Percentiles rank a stretch among this genome's conserved stretches.
These are phyloP conservation scores for Pogonomyrmex barbatus DNA, from an alignment of 1,140 invertebrate genomes.

Conservation along the genomic window DNA sequence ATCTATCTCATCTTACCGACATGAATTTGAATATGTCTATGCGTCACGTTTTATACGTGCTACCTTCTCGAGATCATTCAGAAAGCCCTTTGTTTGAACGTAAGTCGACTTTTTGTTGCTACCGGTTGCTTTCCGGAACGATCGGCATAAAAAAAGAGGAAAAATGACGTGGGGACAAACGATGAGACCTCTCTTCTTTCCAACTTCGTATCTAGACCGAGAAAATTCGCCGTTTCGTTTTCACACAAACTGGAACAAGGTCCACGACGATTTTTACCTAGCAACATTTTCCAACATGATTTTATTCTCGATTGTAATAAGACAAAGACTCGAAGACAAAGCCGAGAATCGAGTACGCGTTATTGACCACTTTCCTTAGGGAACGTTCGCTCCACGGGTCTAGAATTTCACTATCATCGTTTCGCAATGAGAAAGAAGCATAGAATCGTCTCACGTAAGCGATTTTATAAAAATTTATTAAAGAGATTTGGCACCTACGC, in stretches of 20 bases:
- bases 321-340: slow-evolving; percentile 11
- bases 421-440: not conserved
- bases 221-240: slow-evolving; percentile 68
- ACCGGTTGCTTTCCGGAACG: not conserved
- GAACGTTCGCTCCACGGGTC: not conserved
- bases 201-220: slow-evolving; percentile 68
- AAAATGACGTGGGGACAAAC: not conserved
- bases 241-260: slow-evolving; percentile 71
- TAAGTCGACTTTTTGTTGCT: not conserved
- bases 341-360: not conserved
- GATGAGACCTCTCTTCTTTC: slow-evolving; percentile 41
- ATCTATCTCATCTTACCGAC: not conserved
- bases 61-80: not conserved
- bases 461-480: not conserved
- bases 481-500: not conserved
- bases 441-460: not conserved
- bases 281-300: slow-evolving; percentile 46
- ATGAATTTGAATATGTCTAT: not conserved
- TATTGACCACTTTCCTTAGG: not conserved
- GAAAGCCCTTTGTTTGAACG: not conserved
- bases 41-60: not conserved
- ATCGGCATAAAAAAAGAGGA: not conserved
- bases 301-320: slow-evolving; percentile 39
- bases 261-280: slow-evolving; percentile 70
- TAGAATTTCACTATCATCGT: not conserved